These are phyloP conservation scores for Acromyrmex heyeri DNA, from an alignment of 1,140 invertebrate genomes.

Conservation along the genomic window DNA sequence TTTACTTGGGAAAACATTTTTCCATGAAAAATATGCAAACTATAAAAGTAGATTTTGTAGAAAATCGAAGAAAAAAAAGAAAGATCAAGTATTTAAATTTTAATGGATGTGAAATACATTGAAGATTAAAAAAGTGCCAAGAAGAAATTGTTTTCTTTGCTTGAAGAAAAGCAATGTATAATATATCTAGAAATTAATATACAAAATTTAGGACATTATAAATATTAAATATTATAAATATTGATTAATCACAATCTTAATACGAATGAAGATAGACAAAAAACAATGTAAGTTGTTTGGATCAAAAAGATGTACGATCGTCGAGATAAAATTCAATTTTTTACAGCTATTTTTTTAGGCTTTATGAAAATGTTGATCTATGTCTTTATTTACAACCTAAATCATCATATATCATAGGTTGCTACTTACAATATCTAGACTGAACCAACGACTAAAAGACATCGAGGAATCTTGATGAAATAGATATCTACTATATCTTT, in stretches of 20 bases:
- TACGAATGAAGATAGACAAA: neutral
- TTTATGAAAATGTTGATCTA: neutral
- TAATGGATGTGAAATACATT: neutral
- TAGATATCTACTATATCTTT: neutral
- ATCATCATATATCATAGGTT: neutral
- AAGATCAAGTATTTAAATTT: neutral
- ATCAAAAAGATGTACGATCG: neutral
- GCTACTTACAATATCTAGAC: neutral
- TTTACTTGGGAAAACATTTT: neutral
- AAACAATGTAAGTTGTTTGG: neutral
- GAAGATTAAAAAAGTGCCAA: neutral
- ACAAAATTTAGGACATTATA: neutral
- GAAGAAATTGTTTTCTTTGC: neutral
- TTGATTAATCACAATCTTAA: neutral
- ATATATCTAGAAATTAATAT: neutral
- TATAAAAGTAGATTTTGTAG: neutral
- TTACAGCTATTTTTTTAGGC: neutral
- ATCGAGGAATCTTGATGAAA: slow-evolving; percentile 12
- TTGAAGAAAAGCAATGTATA: neutral
- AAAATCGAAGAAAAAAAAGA: neutral
- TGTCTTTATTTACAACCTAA: neutral
- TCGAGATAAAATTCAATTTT: neutral
- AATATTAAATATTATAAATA: neutral
- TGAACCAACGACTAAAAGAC: too few relatives aligned
- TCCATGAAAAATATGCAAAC: neutral